Conservation (phyloP, 1,140 invertebrate species). For the Aphelinus atriplicis region DNA sequence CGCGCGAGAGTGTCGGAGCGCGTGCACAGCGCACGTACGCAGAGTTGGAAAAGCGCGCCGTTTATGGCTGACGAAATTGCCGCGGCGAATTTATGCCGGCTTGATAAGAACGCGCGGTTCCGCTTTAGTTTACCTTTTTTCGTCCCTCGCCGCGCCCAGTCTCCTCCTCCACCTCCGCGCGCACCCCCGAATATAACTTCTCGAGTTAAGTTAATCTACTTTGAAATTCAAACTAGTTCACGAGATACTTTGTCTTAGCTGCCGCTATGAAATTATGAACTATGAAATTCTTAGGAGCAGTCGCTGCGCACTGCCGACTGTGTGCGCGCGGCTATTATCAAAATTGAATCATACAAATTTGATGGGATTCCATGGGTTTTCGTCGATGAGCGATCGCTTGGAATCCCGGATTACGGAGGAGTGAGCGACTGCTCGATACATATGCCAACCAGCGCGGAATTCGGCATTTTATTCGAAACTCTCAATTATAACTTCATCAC, state of each 20-base stretch:
- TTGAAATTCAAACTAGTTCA: slow-evolving; percentile 10
- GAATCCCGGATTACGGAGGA: too few species aligned
- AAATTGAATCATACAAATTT: too few species aligned
- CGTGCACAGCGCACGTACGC: slow-evolving; percentile 1
- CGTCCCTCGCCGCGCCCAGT: not conserved
- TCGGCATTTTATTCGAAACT: too few species aligned
- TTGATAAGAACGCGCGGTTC: slow-evolving; percentile 10
- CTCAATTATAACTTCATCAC: too few species aligned
- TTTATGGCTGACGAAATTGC: slow-evolving; percentile 26
- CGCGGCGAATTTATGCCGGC: slow-evolving; percentile 4
- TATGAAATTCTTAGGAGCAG: not conserved
- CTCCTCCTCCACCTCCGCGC: too few species aligned
- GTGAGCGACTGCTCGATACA: too few species aligned
- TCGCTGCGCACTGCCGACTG: too few species aligned
- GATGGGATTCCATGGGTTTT: too few species aligned
- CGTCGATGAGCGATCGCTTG: too few species aligned
- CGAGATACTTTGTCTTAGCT: not conserved
- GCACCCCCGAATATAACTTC: not conserved
- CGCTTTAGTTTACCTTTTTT: not conserved
- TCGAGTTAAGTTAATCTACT: not conserved
- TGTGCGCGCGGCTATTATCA: too few species aligned
- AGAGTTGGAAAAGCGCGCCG: not conserved
- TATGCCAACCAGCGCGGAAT: too few species aligned
- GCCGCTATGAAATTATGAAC: not conserved
- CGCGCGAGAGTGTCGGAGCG: not conserved